Evolutionary conservation across 2,797 vertebrate species (phyloP).

Genomic region (Epinephelus coioides): DNA sequence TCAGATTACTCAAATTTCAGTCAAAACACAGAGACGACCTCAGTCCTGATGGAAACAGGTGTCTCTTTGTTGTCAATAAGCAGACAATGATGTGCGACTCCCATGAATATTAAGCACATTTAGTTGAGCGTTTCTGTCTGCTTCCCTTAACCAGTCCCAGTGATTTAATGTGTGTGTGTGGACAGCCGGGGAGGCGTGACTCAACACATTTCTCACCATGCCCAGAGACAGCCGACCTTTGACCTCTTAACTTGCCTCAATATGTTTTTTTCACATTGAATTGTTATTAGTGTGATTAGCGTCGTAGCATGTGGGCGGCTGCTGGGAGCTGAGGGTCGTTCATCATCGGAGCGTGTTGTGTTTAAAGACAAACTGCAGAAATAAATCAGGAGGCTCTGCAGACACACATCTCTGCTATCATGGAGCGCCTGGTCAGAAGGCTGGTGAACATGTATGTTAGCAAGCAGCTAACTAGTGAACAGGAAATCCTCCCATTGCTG

Average conservation of each 20-base stretch:
- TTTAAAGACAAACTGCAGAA: conserved; percentile 1
- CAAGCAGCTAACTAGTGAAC: not conserved
- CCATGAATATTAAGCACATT: conserved; percentile 58
- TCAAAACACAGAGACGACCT: not conserved
- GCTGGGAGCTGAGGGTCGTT: not conserved
- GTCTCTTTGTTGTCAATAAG: conserved; percentile 27
- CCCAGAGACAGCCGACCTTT: conserved; percentile 39
- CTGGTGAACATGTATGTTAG: too few species aligned
- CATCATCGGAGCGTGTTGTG: not conserved
- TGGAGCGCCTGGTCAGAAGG: not conserved
- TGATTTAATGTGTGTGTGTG: conserved; percentile 12
- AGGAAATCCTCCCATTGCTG: too few species aligned
- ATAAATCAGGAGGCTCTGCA: conserved; percentile 15
- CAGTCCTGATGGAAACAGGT: conserved; percentile 29
- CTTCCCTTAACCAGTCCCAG: conserved; percentile 12
- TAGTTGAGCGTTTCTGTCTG: conserved; percentile 29
- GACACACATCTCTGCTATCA: not conserved
- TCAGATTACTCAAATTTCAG: not conserved
- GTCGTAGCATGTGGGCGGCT: not conserved
- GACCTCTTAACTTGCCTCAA: conserved; percentile 49
- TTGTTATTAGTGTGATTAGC: conserved; percentile 37
- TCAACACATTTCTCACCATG: conserved; percentile 43
- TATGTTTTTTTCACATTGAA: conserved; percentile 43
- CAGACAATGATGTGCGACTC: conserved; percentile 51
- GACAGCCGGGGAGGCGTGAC: conserved; percentile 35